Evolutionary conservation across 2,888 invertebrate genomes (phyloP), one percentile per base, ranked within the genome.

Genomic region (Drosophila subquinaria): DNA sequence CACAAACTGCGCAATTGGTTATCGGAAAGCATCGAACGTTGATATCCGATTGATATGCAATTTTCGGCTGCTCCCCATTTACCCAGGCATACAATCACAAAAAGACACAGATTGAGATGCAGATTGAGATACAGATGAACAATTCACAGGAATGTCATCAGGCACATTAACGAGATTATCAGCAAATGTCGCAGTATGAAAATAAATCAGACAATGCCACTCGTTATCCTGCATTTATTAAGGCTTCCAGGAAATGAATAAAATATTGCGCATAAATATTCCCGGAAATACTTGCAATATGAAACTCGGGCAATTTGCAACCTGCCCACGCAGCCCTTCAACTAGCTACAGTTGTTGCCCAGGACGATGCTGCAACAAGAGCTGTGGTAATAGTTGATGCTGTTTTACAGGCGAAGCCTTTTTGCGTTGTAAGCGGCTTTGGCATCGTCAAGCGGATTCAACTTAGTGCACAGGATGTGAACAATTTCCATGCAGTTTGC

Each of bases 1-100:
- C 6, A 52, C 43, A 65, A 73, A 79, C 82, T 84, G 88, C 84
- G 84, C 88, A 84, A 73, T 84, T 79, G 67, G 70, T 27, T 72
- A 81, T 81, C 76, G 69, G 52, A 62, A 62, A 68, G 67, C 79
- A 36, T 60, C 57, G 71, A 84, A 76, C 67, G 69, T 72, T 73
- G 78, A 80, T 87, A 80, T 69, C 65, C 66, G 69, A 74, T 75
- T 79, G 79, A 79, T 79, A 79, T 79, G 79, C 79, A 79, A 52
- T 73, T 79, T 76, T 62, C 40, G 35, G 30, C 42, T 40, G 11
- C 23, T 53, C 17, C 53, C 27, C 47, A 2, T 45, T 47, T 65
- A 33, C 52, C 20, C 13, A 42, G 36, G 53, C 38, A 48, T 2
- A 17, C 23, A 38, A 2, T 47, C 27, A 61, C 15, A 53, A 35